Conservation (phyloP, 2,888 invertebrate genomes). For the Empis livida region DNA sequence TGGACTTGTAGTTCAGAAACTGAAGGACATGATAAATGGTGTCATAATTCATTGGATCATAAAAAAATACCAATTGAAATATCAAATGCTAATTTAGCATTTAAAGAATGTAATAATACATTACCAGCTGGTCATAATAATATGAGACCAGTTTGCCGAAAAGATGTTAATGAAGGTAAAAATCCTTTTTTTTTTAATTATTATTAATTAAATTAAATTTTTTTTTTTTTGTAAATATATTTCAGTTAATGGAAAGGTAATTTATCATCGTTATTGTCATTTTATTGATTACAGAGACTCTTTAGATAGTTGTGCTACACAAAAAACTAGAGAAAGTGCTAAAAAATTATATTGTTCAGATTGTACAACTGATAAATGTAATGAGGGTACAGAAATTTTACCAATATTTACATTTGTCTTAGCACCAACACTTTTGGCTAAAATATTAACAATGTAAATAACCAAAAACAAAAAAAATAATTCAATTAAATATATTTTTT, state of each 20-base stretch:
- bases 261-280: constrained; percentile 31
- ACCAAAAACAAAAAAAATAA: too few relatives aligned
- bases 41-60: constrained; percentile 26
- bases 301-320: constrained; percentile 21
- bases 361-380: constrained; percentile 26
- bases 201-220: background rate
- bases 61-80: constrained; percentile 23
- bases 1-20: constrained; percentile 33
- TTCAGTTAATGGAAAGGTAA: constrained; percentile 21
- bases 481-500: too few relatives aligned
- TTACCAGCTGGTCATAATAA: constrained; percentile 16
- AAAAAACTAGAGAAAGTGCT: constrained; percentile 26
- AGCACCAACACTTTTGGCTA: constrained; percentile 8
- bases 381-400: constrained; percentile 17
- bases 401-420: constrained; percentile 13
- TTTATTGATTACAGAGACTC: constrained; percentile 32
- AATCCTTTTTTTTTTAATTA: background rate
- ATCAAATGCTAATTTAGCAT: constrained; percentile 25
- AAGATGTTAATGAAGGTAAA: constrained; percentile 30
- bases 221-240: background rate
- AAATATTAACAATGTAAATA: background rate
- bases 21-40: constrained; percentile 28
- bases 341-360: constrained; percentile 26
- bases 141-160: constrained; percentile 29
- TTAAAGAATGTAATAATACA: background rate